A percentile compares a stretch with the other conserved stretches of the same genome.
Conservation (phyloP, 2,113 vertebrate genomes). For the Acanthisitta chloris region DNA sequence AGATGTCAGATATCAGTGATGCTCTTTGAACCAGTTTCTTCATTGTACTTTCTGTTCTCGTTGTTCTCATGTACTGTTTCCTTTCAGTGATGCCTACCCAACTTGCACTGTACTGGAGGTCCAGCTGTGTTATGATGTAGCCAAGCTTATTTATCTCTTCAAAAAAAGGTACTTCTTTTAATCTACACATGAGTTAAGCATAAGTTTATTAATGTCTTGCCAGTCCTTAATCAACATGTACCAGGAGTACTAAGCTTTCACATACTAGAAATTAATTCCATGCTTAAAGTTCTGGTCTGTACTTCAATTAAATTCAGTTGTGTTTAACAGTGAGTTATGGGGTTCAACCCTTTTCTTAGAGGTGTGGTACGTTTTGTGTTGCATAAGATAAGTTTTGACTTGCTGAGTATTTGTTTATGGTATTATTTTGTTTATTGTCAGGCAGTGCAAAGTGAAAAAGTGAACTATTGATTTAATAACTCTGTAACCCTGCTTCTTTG, state of each 20-base stretch:
- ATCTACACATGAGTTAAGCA: fast-evolving
- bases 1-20: neutral
- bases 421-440: neutral
- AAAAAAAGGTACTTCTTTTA: slow-evolving; percentile 78
- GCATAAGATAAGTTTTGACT: neutral
- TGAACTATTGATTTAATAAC: neutral
- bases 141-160: slow-evolving; percentile 82
- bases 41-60: neutral
- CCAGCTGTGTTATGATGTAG: slow-evolving; percentile 84
- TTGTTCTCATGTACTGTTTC: neutral
- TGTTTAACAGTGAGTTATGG: neutral
- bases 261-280: neutral
- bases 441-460: neutral
- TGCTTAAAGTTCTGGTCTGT: neutral
- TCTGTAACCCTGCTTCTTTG: neutral
- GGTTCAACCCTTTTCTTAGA: neutral
- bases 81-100: slow-evolving; percentile 86
- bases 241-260: neutral
- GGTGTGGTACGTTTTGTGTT: neutral
- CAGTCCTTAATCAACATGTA: neutral
- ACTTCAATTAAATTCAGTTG: neutral
- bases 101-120: slow-evolving; percentile 81
- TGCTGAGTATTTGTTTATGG: neutral
- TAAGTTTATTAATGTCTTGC: neutral
- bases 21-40: neutral